phyloP scores from a whole-genome alignment of 2,797 vertebrate genomes.

The Leptodactylus fallax region DNA sequence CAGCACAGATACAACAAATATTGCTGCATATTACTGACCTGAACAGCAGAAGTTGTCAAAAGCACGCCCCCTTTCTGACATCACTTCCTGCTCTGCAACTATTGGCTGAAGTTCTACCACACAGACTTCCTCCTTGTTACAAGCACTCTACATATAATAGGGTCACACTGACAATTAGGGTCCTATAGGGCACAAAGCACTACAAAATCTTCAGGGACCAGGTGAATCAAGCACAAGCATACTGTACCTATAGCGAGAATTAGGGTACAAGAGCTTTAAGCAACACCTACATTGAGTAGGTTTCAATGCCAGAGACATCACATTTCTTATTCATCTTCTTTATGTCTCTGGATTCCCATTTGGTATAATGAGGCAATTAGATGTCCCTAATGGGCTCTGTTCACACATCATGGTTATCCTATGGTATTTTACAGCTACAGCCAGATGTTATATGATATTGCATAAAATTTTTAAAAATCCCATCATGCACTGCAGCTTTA shows the following conservation, averaged over 20 bases:
- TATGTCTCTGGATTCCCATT: conserved; percentile 12
- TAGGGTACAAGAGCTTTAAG: no score
- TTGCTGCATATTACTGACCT: not conserved
- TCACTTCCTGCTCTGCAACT: no score
- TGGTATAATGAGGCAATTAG: conserved; percentile 28
- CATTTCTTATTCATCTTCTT: not conserved
- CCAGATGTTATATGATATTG: not conserved
- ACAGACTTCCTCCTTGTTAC: no score
- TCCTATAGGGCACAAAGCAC: no score
- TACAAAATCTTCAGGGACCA: not conserved
- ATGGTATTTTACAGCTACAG: not conserved
- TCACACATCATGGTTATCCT: not conserved
- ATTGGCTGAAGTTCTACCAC: no score
- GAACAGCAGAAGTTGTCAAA: not conserved
- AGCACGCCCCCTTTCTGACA: no score
- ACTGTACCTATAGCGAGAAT: no score
- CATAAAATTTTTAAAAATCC: not conserved
- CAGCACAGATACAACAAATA: not conserved
- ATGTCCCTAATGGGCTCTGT: not conserved
- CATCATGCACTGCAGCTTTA: not conserved
- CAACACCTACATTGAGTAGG: not conserved
- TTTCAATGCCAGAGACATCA: not conserved
- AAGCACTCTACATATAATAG: no score
- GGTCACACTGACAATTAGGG: no score
- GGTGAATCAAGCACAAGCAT: no score